Percentiles rank a stretch among this genome's conserved stretches.
These are phyloP conservation scores for Oxyura jamaicensis DNA, from an alignment of 2,113 vertebrate species.

Conservation along the genomic window DNA sequence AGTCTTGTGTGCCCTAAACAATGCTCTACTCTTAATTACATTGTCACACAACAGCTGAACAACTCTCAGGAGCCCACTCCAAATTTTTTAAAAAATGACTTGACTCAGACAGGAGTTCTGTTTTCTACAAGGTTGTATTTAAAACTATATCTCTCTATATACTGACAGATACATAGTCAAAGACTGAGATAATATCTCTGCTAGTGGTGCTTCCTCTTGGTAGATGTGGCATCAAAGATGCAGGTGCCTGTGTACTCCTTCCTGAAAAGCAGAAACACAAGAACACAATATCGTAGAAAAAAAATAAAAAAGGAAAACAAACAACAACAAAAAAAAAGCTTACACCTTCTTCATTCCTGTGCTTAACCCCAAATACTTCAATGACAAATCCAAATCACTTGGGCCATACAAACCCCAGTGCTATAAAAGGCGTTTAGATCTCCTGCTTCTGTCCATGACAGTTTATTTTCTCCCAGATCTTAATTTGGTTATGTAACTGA, in stretches of 20 bases:
- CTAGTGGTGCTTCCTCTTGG: background rate
- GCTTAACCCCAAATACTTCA: background rate
- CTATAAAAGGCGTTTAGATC: background rate
- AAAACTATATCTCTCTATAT: background rate
- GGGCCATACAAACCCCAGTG: background rate
- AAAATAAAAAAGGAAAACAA: no score
- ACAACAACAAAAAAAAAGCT: background rate
- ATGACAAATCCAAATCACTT: background rate
- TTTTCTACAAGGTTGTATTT: background rate
- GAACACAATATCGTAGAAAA: background rate
- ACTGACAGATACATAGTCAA: background rate
- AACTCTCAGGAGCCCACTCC: constrained; percentile 6
- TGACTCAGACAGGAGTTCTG: background rate
- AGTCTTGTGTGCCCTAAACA: constrained; percentile 57
- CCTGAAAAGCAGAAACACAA: background rate
- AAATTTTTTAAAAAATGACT: background rate
- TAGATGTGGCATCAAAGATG: background rate
- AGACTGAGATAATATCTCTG: background rate
- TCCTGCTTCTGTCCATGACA: background rate
- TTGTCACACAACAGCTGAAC: constrained; percentile 9
- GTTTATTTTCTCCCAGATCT: background rate
- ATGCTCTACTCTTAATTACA: constrained; percentile 24
- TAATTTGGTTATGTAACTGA: background rate
- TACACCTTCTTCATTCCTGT: background rate
- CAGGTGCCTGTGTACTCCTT: background rate